Conservation (phyloP, 2,888 invertebrate genomes). For the Polymixis flavicincta region DNA sequence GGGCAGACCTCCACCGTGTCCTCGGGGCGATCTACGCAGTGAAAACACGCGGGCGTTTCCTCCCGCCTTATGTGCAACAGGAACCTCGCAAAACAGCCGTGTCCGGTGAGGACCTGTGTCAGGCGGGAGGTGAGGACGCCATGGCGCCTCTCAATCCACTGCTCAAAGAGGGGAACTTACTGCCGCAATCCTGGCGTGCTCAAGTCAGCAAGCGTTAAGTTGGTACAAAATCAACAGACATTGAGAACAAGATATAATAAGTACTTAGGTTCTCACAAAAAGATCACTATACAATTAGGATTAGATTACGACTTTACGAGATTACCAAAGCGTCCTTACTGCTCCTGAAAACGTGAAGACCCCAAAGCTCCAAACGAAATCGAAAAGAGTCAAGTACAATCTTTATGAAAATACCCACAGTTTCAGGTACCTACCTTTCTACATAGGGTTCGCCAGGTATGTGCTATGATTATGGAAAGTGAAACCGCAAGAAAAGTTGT, state of each 20-base stretch:
- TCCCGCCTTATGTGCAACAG: no score
- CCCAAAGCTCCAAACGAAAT: background rate
- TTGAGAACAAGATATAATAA: background rate
- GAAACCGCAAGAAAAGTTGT: slow-evolving; percentile 66
- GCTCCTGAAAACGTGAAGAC: background rate
- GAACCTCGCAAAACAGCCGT: no score
- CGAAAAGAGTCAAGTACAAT: background rate
- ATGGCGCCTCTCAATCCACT: no score
- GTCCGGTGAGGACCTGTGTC: no score
- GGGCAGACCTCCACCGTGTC: no score
- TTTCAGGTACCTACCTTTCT: background rate
- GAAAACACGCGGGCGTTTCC: no score
- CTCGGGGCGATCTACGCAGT: no score
- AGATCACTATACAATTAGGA: background rate
- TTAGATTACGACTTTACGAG: background rate
- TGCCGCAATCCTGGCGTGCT: no score
- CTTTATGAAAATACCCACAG: slow-evolving; percentile 1
- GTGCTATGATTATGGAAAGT: slow-evolving; percentile 67
- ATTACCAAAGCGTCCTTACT: background rate
- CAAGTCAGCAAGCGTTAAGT: no score
- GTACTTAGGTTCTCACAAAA: background rate
- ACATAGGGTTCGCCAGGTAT: slow-evolving; percentile 20
- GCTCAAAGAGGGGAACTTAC: no score
- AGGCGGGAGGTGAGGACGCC: no score
- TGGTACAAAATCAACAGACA: background rate